These are phyloP conservation scores for Antigone vipio DNA, from an alignment of 2,113 vertebrate species.

Conservation along the genomic window DNA sequence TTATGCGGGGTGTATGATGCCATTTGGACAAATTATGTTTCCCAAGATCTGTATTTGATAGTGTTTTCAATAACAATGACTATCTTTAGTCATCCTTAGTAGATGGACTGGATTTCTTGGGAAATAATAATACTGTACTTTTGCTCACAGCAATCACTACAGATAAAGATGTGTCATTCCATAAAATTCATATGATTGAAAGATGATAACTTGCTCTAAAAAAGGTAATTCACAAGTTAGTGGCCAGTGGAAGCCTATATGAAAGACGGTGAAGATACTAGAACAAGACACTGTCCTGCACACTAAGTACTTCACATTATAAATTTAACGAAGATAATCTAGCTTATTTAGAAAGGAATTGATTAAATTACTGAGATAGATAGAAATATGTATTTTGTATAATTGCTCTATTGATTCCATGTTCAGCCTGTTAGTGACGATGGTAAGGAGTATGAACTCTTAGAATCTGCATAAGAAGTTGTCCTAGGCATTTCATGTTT, in stretches of 20 bases:
- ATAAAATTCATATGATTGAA: neutral
- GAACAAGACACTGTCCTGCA: neutral
- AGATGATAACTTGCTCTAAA: neutral
- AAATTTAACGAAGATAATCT: neutral
- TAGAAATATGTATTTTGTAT: neutral
- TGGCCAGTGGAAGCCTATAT: neutral
- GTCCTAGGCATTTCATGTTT: neutral
- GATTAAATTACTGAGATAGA: neutral
- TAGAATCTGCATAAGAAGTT: neutral
- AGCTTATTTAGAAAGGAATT: neutral
- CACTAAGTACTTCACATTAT: neutral
- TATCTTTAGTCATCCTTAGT: neutral
- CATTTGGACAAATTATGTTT: neutral
- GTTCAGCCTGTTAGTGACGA: neutral
- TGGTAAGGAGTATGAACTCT: neutral
- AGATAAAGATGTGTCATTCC: neutral
- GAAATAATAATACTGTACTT: neutral
- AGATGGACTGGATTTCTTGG: neutral
- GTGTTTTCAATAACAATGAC: neutral
- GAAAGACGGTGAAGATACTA: neutral
- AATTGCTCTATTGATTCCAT: neutral
- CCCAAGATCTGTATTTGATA: neutral
- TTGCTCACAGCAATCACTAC: neutral
- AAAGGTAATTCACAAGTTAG: neutral
- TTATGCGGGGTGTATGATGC: rapidly evolving